phyloP scores from a whole-genome alignment of 1,140 invertebrate genomes.

The Goniozus legneri region DNA sequence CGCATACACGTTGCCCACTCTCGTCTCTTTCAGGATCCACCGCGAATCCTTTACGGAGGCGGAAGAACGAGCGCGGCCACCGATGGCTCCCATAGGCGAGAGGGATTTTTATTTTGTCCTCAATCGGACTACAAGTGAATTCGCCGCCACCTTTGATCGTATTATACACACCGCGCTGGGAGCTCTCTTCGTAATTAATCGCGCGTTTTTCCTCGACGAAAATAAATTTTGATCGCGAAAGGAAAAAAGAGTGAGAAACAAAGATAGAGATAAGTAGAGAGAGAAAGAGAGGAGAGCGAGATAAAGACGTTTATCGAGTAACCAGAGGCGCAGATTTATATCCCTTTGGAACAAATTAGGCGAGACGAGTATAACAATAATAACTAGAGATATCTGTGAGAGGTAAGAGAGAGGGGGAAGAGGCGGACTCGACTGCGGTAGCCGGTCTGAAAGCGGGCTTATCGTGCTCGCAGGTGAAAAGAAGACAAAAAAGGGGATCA shows the following conservation, averaged over 20 bases:
- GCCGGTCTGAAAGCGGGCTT: conserved; percentile 20
- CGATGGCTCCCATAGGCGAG: no score
- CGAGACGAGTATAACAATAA: not conserved
- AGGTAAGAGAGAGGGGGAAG: not conserved
- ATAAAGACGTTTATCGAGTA: not conserved
- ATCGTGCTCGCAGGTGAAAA: conserved; percentile 27
- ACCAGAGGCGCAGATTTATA: not conserved
- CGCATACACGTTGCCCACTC: conserved; percentile 1
- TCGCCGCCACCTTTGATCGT: not conserved
- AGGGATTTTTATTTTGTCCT: not conserved
- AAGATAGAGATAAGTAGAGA: no score
- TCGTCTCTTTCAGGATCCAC: no score
- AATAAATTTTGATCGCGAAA: no score
- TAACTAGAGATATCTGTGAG: not conserved
- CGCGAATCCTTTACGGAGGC: conserved; percentile 25
- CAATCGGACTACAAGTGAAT: not conserved
- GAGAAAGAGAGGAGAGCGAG: not conserved
- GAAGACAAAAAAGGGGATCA: conserved; percentile 4
- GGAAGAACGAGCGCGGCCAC: conserved; percentile 18
- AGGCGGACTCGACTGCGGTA: not conserved
- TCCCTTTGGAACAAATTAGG: not conserved
- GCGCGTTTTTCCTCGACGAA: no score
- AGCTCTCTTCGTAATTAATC: no score
- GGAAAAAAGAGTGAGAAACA: not conserved
- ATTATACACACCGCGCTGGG: not conserved